phyloP scores from a whole-genome alignment of 2,113 vertebrate species.

The Castor canadensis region DNA sequence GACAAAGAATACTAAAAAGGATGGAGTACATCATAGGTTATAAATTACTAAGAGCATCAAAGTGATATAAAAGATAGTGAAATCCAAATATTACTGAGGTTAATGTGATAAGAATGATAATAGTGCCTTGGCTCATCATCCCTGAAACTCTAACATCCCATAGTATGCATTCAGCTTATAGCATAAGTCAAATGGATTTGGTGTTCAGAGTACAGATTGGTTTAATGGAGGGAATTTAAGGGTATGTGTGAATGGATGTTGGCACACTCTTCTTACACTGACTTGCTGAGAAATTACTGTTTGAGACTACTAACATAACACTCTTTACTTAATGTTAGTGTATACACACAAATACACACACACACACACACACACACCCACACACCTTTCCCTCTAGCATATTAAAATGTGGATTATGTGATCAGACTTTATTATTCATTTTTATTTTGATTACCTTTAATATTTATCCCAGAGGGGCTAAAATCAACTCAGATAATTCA shows the following conservation, averaged over 20 bases:
- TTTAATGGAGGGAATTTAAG: background rate
- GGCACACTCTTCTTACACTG: background rate
- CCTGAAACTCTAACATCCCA: background rate
- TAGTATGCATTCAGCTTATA: background rate
- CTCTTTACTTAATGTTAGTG: background rate
- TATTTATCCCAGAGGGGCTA: conserved; percentile 24
- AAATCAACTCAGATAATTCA: conserved; percentile 51
- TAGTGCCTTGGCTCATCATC: background rate
- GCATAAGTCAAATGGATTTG: background rate
- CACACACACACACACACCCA: background rate
- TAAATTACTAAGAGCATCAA: background rate
- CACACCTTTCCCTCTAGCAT: background rate
- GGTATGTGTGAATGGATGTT: background rate
- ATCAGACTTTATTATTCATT: conserved; percentile 52
- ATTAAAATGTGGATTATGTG: conserved; percentile 35
- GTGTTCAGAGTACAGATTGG: background rate
- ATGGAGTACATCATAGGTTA: background rate
- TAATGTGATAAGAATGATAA: background rate
- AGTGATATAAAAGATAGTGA: background rate
- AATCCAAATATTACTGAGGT: background rate
- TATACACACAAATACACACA: background rate
- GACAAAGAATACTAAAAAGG: background rate
- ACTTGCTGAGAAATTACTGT: background rate
- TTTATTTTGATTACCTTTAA: conserved; percentile 56
- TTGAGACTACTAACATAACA: background rate